Percentiles rank a stretch among this genome's conserved stretches.
Evolutionary conservation across 2,113 vertebrate genomes (phyloP).

Genomic region (Syngnathus floridae): DNA sequence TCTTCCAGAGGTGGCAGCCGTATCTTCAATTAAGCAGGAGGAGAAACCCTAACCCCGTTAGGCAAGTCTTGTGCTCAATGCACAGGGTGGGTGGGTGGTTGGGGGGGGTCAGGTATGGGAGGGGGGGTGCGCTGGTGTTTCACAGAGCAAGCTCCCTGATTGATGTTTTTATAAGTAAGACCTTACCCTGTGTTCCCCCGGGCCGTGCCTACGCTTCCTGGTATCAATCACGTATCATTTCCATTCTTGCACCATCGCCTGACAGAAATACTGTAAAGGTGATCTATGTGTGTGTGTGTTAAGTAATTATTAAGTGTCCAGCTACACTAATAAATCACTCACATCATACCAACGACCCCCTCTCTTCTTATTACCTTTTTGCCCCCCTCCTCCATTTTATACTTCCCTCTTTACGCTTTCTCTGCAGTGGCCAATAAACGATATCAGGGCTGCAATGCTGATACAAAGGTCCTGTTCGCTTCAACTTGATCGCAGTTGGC

Average conservation of each 20-base stretch:
- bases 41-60: slow-evolving; percentile 34
- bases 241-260: slow-evolving; percentile 62
- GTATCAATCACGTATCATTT: slow-evolving; percentile 77
- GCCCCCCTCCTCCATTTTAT: slow-evolving; percentile 13
- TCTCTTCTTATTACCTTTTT: slow-evolving; percentile 23
- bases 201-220: slow-evolving; percentile 61
- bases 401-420: slow-evolving; percentile 32
- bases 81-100: slow-evolving; percentile 12
- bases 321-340: slow-evolving; percentile 70
- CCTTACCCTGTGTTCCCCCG: slow-evolving; percentile 65
- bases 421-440: slow-evolving; percentile 18
- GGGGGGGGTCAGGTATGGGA: background rate
- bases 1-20: slow-evolving; percentile 17
- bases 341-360: slow-evolving; percentile 30
- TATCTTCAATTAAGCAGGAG: slow-evolving; percentile 50
- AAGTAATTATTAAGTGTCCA: slow-evolving; percentile 77
- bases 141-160: slow-evolving; percentile 60
- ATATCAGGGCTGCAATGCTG: slow-evolving; percentile 19
- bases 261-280: slow-evolving; percentile 77
- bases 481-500: slow-evolving; percentile 12
- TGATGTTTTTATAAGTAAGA: slow-evolving; percentile 77
- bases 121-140: slow-evolving; percentile 39
- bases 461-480: slow-evolving; percentile 7
- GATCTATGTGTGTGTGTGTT: slow-evolving; percentile 67
- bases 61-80: slow-evolving; percentile 34